Conservation (phyloP, 2,797 vertebrate genomes). For the Megalops cyprinoides region DNA sequence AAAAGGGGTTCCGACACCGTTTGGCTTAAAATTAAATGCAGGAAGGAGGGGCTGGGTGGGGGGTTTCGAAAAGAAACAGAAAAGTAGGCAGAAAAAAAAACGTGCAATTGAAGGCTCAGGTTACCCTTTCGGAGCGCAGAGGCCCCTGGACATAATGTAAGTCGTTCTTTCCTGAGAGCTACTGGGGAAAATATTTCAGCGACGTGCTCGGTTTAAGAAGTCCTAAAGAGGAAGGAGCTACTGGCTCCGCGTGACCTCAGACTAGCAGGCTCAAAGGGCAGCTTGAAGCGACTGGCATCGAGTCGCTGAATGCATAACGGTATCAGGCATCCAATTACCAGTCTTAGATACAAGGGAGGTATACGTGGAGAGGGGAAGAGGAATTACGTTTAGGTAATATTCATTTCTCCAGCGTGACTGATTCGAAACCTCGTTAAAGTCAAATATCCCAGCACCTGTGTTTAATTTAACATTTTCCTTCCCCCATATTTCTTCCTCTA, state of each 20-base stretch:
- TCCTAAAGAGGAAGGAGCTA: conserved; percentile 39
- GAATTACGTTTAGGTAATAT: neutral
- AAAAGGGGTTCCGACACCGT: conserved; percentile 20
- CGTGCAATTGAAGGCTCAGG: conserved; percentile 55
- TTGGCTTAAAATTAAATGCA: conserved; percentile 43
- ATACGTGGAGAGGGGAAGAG: conserved; percentile 16
- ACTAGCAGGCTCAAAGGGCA: conserved; percentile 43
- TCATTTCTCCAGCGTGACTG: conserved; percentile 19
- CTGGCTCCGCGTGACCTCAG: conserved; percentile 46
- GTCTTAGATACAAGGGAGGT: conserved; percentile 13
- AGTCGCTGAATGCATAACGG: conserved; percentile 24
- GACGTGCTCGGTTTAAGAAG: conserved; percentile 37
- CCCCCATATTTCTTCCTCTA: conserved; percentile 48
- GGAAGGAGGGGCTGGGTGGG: conserved; percentile 31
- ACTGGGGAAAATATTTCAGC: conserved; percentile 44
- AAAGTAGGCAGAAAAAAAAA: conserved; percentile 28
- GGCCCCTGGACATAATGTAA: conserved; percentile 58
- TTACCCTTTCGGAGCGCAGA: conserved; percentile 56
- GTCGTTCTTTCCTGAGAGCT: conserved; percentile 53
- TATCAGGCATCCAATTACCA: conserved; percentile 27
- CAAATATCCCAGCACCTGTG: conserved; percentile 53
- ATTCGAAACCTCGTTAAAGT: conserved; percentile 22
- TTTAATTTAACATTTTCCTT: conserved; percentile 56
- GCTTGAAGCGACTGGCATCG: conserved; percentile 20
- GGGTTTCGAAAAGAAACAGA: conserved; percentile 40